Evolutionary conservation across 2,113 vertebrate genomes (phyloP).

Genomic region (Deroptyus accipitrinus): DNA sequence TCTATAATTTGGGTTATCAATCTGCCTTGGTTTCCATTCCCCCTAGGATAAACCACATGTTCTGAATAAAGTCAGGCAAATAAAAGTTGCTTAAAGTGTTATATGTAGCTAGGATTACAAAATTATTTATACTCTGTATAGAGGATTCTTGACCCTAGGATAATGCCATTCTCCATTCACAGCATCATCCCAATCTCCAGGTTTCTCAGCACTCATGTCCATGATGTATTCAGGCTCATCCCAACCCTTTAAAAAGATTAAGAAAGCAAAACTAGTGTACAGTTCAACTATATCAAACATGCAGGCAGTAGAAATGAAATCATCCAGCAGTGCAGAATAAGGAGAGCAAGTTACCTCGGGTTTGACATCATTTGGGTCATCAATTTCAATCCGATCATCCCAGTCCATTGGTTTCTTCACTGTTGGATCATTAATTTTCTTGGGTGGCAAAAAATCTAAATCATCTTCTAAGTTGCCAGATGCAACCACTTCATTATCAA

Average conservation of each 20-base stretch:
- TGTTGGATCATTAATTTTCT: constrained; percentile 76
- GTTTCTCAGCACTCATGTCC: constrained; percentile 82
- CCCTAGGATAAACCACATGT: constrained; percentile 65
- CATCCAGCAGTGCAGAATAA: neutral
- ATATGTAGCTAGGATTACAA: neutral
- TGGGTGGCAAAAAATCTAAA: constrained; percentile 81
- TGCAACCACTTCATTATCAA: constrained; percentile 80
- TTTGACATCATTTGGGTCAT: constrained; percentile 71
- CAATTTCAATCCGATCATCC: constrained; percentile 75
- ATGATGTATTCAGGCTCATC: constrained; percentile 81
- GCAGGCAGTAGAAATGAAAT: neutral
- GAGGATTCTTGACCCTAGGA: constrained; percentile 82
- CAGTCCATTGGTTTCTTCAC: constrained; percentile 76
- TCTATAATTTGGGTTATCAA: constrained; percentile 80
- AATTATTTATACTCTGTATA: constrained; percentile 76
- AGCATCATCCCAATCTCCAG: constrained; percentile 80
- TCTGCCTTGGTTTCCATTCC: constrained; percentile 83
- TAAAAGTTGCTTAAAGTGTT: neutral
- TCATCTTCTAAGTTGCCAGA: constrained; percentile 82
- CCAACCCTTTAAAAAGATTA: constrained; percentile 76
- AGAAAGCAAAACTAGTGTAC: neutral
- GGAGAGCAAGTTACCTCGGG: constrained; percentile 71
- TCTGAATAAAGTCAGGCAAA: neutral
- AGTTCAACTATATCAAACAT: neutral
- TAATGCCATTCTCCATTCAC: constrained; percentile 83